These are phyloP conservation scores for Dasypogon diadema DNA, from an alignment of 2,888 invertebrate genomes.

Conservation along the genomic window DNA sequence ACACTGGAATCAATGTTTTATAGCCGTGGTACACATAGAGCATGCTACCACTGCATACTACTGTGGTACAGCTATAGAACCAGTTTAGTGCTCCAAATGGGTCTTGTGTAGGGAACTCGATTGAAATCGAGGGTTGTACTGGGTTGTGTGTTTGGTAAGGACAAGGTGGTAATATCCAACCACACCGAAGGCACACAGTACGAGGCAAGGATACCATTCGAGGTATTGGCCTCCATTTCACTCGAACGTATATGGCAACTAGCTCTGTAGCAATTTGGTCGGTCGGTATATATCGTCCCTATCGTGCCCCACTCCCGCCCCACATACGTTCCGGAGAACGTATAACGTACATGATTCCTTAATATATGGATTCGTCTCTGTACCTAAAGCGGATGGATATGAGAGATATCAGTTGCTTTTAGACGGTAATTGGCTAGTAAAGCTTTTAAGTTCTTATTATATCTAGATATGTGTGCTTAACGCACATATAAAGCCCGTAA, in stretches of 20 bases:
- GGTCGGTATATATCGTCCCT: constrained; percentile 25
- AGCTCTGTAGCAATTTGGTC: constrained; percentile 43
- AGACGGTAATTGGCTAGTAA: constrained; percentile 60
- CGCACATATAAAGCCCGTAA: constrained; percentile 52
- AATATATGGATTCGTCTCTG: constrained; percentile 44
- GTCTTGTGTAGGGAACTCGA: constrained; percentile 43
- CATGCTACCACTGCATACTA: constrained; percentile 7
- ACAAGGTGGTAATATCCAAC: constrained; percentile 40
- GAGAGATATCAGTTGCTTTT: constrained; percentile 58
- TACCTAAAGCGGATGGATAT: constrained; percentile 54
- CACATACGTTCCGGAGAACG: constrained; percentile 40
- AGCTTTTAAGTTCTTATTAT: constrained; percentile 58
- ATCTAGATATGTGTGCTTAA: constrained; percentile 52
- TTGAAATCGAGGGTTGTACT: constrained; percentile 40
- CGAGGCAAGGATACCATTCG: constrained; percentile 7
- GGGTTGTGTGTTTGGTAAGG: constrained; percentile 19
- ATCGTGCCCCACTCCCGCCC: not conserved
- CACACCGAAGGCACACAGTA: constrained; percentile 37
- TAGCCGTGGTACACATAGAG: constrained; percentile 26
- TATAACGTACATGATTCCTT: constrained; percentile 49
- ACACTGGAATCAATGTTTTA: constrained; percentile 53
- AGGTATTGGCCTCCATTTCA: constrained; percentile 48
- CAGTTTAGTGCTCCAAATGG: constrained; percentile 41
- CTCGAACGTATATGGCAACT: constrained; percentile 38
- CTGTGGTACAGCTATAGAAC: not conserved